phyloP scores from a whole-genome alignment of 2,888 invertebrate genomes.

The Busseola fusca region DNA sequence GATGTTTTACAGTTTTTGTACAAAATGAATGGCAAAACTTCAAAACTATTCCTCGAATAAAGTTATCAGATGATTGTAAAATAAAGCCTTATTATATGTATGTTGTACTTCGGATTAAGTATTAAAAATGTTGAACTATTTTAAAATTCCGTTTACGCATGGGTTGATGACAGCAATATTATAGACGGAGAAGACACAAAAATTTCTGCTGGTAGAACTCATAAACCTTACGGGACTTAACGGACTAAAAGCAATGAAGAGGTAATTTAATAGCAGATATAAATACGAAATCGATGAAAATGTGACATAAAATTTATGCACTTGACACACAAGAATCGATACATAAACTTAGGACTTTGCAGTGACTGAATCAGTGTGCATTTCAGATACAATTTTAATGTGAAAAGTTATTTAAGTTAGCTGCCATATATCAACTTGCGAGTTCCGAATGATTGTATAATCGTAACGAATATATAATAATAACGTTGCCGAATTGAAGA shows the following conservation, averaged over 20 bases:
- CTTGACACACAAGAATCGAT: conserved; percentile 4
- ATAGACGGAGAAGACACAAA: conserved; percentile 2
- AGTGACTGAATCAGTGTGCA: conserved; percentile 1
- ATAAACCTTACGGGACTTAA: conserved; percentile 33
- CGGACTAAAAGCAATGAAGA: conserved; percentile 16
- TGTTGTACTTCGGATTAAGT: not conserved
- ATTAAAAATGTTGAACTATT: conserved; percentile 16
- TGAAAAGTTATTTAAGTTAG: conserved; percentile 28
- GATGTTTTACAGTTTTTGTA: too few relatives aligned
- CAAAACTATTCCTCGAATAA: too few relatives aligned
- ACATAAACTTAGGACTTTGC: conserved; percentile 17
- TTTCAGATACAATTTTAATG: conserved; percentile 33
- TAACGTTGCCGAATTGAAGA: too few relatives aligned
- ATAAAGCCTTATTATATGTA: too few relatives aligned
- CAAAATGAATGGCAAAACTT: too few relatives aligned
- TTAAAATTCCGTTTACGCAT: not conserved
- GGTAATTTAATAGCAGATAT: conserved; percentile 25
- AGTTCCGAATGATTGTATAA: conserved; percentile 20
- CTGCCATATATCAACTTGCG: conserved; percentile 10
- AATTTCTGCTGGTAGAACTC: conserved; percentile 9
- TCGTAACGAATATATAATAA: too few relatives aligned
- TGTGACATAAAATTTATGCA: conserved; percentile 16
- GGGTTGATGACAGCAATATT: not conserved
- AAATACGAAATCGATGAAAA: conserved; percentile 24
- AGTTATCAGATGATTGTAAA: too few relatives aligned